Evolutionary conservation across 2,797 vertebrate species (phyloP), one percentile per base, ranked within the genome.

Genomic region (Pantherophis alleghaniensis): DNA sequence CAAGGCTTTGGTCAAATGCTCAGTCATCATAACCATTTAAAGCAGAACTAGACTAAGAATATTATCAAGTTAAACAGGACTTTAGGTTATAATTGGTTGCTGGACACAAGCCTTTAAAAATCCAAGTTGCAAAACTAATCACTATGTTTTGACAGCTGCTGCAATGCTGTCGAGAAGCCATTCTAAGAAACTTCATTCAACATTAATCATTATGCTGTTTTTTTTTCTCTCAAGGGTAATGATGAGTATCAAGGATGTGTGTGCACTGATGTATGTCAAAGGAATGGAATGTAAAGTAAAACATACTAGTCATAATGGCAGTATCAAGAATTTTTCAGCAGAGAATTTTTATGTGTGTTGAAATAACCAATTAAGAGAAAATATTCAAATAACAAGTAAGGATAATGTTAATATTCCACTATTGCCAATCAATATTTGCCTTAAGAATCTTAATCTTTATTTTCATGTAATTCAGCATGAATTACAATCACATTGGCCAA

Each of bases 1-100:
- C 53, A 59, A 59, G 26, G 18, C 37, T 83, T 83, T 47, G 37
- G 42, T 83, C 88, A 28, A 88, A 79, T 1, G 53, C 12, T 51
- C 55, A 92, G 18, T 93, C 91, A 89, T 94, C 90, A 90, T 94
- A 22, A 57, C 26, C 69, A 91, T 37, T 37, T 53, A 92, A 83
- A n/a, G 10, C 51, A 83, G 24, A 53, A 86, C 12, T 79, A 60
- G 47, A 24, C 86, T 51, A 91, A 92, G 92, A 24, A 74, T 88
- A 79, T 28, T 18, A 90, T 13, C 32, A 90, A 32, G 51, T 91
- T 4, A 51, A 89, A 69, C 90, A 79, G 90, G 10, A 2, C 47
- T 5, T 12, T 91, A 57, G 10, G 57, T 0, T 90, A 1, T 59
- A 69, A 13, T 94, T 92, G 24, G 53, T 89, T 2, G 26, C 24